Base-by-base conservation (phyloP, 2,888 invertebrate species). In the Patella depressa region DNA sequence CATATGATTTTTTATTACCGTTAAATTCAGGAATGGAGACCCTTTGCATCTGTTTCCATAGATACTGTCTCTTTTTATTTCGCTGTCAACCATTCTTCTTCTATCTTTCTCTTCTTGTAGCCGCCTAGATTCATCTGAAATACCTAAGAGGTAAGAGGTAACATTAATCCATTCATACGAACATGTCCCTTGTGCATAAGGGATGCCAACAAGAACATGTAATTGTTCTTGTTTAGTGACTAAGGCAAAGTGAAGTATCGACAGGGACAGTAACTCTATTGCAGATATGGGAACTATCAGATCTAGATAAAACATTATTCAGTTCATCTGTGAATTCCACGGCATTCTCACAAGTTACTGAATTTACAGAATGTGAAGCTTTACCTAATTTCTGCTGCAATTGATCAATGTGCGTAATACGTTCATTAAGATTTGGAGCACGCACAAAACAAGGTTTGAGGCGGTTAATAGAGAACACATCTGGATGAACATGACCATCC, bases 41-140 rank as follows among this genome's bases (percentile, higher is more conserved):
- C 11, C 79, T 29, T 72, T 81, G 78, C 59, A 81, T 19, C 55
- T 82, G 80, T 29, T 74, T 77, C 79, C 81, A 81, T 29, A 81
- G 14, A 55, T 34, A 34, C 34, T 34, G 5, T 34, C 34, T 34
- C 34, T 65, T 34, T 34, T 5, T 0, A 34, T 34, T 34, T 34
- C 34, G 34, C 34, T 4, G 4, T 34, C 5, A 34, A 34, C 7
- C 34, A 34, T 34, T 34, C 5, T 34, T 34, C 34, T 34, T 4
- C 4, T 29, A 29, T 29, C 34, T 3, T 34, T 34, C 34, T 34
- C 5, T 34, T 34, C 34, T 34, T 34, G 34, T 34, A 34, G 34
- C 4, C 34, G 5, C 4, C 34, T 34, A 5, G 34, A 34, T 5
- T 34, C 34, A 5, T 34, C 34, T 34, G 34, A 34, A 34, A 34